phyloP scores from a whole-genome alignment of 2,888 invertebrate genomes.

The Eristalis tenax region DNA sequence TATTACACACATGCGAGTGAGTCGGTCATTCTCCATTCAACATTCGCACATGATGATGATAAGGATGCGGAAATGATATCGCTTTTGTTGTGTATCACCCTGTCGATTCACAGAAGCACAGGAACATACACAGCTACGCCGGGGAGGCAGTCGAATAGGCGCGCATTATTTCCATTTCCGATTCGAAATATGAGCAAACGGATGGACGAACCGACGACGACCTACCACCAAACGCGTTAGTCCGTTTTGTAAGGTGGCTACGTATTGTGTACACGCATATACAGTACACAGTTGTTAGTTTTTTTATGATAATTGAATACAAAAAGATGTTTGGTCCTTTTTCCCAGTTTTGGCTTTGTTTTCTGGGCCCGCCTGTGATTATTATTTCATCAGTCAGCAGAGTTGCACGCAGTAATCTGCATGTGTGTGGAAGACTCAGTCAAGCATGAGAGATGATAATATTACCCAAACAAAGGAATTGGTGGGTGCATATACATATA shows the following conservation, averaged over 20 bases:
- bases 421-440: conserved; percentile 77
- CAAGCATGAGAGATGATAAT: conserved; percentile 81
- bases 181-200: conserved; percentile 12
- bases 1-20: conserved; percentile 69
- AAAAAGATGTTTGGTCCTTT: conserved; percentile 61
- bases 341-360: conserved; percentile 14
- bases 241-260: too few relatives aligned
- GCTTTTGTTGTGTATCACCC: conserved; percentile 61
- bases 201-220: conserved; percentile 8
- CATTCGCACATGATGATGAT: conserved; percentile 65
- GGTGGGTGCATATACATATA: conserved; percentile 58
- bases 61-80: conserved; percentile 72
- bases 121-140: background rate
- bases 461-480: conserved; percentile 70
- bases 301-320: conserved; percentile 66
- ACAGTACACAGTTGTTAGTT: conserved; percentile 32
- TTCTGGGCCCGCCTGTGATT: conserved; percentile 24
- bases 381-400: conserved; percentile 69
- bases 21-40: conserved; percentile 54
- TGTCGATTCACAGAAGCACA: background rate
- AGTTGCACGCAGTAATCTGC: conserved; percentile 66
- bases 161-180: conserved; percentile 69
- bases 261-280: background rate
- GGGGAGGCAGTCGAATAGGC: conserved; percentile 59
- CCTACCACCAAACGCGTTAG: background rate